Base-by-base conservation (phyloP, 35 echinoderm and acorn worm genomes). In the Stichopus chloronotus region DNA sequence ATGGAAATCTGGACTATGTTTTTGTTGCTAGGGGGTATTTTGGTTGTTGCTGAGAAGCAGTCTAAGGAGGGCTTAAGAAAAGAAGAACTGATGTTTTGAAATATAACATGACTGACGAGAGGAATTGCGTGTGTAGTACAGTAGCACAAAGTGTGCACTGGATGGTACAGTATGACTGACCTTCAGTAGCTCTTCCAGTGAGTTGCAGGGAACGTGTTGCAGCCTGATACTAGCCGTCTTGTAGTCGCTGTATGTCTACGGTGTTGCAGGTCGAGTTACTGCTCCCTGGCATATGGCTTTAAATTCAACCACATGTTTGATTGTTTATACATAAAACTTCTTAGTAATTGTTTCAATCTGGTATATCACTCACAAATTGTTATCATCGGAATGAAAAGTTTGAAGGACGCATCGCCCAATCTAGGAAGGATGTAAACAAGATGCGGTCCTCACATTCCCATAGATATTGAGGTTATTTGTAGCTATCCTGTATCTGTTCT, bases 21-120 rank as follows among this genome's bases (percentile, higher is more conserved):
- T n/a, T 85, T 58, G 55, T 85, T 58, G 57, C 82, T 59, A 58
- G 55, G 16, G 82, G 56, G 58, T 85, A 59, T 85, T 85, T 85
- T 85, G 4, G 12, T 84, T 55, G 17, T 58, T 19, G 55, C 82
- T 23, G 17, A 58, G 82, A 56, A 59, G 56, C 17, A 5, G 30
- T 43, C 30, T 43, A n/a, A 24, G 11, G 69, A 65, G 22, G 22
- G n/a, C 17, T 74, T 74, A 43, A 43, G 30, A 43, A 43, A 43
- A 43, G 30, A 43, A 43, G 30, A 43, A 0, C 30, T 43, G 30
- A 43, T 43, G 30, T 43, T 21, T 74, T 74, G 69, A 14, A 19
- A 21, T n/a, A 7, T 74, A 21, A 74, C 12, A 74, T 74, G 69
- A 21, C 4, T 7, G 69, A 21, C 19, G 69, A 7, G 6, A 74